Percentiles rank a stretch among this genome's conserved stretches.
Conservation (phyloP, 1,140 invertebrate species). For the Drosophila mauritiana region DNA sequence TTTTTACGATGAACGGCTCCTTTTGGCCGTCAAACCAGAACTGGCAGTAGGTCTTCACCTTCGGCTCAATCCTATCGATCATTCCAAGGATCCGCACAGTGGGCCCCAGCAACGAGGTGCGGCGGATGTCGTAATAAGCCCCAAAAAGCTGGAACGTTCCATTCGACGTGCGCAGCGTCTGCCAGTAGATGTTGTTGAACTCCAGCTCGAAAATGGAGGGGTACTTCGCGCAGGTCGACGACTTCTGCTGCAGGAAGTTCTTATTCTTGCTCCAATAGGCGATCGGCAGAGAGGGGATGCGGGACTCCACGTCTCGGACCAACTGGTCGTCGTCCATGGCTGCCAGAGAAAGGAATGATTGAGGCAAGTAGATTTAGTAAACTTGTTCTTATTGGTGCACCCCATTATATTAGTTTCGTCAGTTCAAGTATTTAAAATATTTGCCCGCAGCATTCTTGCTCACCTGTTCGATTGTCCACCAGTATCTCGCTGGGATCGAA, state of each 20-base stretch:
- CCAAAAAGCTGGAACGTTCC: slow-evolving; percentile 95
- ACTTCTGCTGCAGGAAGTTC: slow-evolving; percentile 88
- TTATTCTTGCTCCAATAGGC: slow-evolving; percentile 92
- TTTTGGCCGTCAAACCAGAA: slow-evolving; percentile 95
- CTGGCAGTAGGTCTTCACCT: slow-evolving; percentile 93
- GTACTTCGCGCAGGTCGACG: slow-evolving; percentile 91
- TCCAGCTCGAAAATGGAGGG: slow-evolving; percentile 94
- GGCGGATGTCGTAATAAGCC: slow-evolving; percentile 94
- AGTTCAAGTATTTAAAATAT: too few species aligned
- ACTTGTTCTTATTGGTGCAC: too few species aligned
- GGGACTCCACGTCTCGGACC: slow-evolving; percentile 90
- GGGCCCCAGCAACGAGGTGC: slow-evolving; percentile 90
- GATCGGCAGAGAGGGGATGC: slow-evolving; percentile 92
- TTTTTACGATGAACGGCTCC: slow-evolving; percentile 91
- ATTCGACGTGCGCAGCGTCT: slow-evolving; percentile 91
- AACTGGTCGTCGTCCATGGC: slow-evolving; percentile 89
- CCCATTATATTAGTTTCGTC: too few species aligned
- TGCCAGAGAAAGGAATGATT: slow-evolving; percentile 1
- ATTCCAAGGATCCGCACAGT: slow-evolving; percentile 94
- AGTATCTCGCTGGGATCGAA: slow-evolving; percentile 83
- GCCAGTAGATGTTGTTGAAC: slow-evolving; percentile 97
- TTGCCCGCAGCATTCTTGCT: not conserved
- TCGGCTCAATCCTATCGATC: slow-evolving; percentile 94
- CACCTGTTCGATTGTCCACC: slow-evolving; percentile 84
- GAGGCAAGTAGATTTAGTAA: not conserved